Conservation (phyloP, 2,888 invertebrate genomes). For the Sminthurinus aureus region DNA sequence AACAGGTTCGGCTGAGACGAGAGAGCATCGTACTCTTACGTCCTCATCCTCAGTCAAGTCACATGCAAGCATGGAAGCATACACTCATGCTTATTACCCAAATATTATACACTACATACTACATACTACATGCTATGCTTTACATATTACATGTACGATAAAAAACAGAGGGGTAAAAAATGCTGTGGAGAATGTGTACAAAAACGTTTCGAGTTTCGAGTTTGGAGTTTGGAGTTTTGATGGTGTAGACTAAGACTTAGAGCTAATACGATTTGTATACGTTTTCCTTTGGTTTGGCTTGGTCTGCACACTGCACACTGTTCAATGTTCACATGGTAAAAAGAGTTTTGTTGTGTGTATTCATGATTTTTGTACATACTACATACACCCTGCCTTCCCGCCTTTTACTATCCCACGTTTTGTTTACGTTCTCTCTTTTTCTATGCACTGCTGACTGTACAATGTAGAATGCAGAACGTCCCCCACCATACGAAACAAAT, state of each 20-base stretch:
- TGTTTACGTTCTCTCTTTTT: not conserved
- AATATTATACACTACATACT: no score
- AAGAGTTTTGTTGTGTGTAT: not conserved
- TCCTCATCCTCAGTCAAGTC: constrained; percentile 19
- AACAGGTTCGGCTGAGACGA: constrained; percentile 30
- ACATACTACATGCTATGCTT: not conserved
- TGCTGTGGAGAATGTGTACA: no score
- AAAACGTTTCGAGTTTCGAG: no score
- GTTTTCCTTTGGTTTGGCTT: no score
- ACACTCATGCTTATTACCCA: no score
- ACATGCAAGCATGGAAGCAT: not conserved
- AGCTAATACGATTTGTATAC: no score
- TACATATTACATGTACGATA: not conserved
- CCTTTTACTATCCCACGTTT: not conserved
- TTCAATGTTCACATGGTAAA: not conserved
- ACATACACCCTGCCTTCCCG: constrained; percentile 11
- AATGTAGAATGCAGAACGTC: not conserved
- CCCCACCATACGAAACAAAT: not conserved
- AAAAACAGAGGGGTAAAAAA: no score
- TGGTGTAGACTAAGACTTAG: no score
- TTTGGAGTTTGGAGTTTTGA: no score
- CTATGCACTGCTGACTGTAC: not conserved
- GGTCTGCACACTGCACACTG: no score
- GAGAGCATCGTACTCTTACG: constrained; percentile 35
- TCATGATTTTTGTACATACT: not conserved